These are phyloP conservation scores for Harpegnathos saltator DNA, from an alignment of 1,140 invertebrate genomes.

Conservation along the genomic window DNA sequence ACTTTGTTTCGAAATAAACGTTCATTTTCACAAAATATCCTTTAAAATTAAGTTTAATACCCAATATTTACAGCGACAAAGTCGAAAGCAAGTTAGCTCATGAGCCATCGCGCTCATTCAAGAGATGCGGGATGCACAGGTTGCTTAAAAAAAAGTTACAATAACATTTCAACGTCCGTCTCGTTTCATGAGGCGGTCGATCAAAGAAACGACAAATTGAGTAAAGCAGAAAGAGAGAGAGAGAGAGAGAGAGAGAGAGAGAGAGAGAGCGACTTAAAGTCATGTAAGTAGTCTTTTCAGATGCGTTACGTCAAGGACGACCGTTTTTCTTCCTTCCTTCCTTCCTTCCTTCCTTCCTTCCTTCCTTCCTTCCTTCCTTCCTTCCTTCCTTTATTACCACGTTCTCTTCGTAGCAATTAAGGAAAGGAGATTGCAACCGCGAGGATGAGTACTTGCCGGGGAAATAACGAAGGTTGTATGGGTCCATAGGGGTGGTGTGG, in stretches of 20 bases:
- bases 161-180: no score
- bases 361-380: neutral
- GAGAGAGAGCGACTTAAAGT: neutral
- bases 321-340: neutral
- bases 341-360: neutral
- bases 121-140: no score
- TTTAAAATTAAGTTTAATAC: no score
- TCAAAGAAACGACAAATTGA: neutral
- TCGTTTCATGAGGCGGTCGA: no score
- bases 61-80: no score
- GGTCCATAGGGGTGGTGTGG: neutral
- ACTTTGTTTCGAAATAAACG: no score
- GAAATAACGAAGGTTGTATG: slow-evolving; percentile 39
- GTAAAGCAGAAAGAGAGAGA: no score
- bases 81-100: no score
- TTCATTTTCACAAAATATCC: no score
- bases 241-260: no score
- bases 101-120: no score
- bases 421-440: slow-evolving; percentile 29
- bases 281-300: neutral
- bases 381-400: slow-evolving; percentile 3
- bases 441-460: slow-evolving; percentile 27
- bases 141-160: no score
- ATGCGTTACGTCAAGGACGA: neutral
- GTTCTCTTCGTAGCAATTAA: slow-evolving; percentile 17